Percentiles rank a stretch among this genome's conserved stretches.
Conservation (phyloP, 2,888 invertebrate species). For the Hemaris fuciformis region DNA sequence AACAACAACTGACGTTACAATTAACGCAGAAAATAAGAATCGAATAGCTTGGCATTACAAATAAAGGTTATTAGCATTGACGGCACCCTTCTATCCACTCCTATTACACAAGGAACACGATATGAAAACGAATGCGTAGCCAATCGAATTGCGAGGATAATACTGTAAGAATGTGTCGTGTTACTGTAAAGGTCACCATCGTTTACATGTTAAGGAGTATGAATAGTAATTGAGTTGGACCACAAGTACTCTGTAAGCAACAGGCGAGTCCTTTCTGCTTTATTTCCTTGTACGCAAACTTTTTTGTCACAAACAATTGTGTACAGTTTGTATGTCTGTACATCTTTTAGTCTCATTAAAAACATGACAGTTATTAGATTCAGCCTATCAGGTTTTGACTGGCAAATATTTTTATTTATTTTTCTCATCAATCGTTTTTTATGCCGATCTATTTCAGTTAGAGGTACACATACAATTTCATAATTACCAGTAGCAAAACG, state of each 20-base stretch:
- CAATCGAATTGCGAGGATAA: neutral
- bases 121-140: neutral
- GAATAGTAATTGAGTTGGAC: neutral
- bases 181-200: neutral
- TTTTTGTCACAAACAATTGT: neutral
- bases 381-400: too few relatives aligned
- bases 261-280: neutral
- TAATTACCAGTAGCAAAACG: too few relatives aligned
- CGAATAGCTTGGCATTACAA: too few relatives aligned
- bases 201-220: slow-evolving; percentile 3
- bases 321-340: neutral
- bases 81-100: neutral
- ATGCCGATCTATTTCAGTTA: too few relatives aligned
- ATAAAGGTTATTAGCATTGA: neutral
- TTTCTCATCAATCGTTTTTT: too few relatives aligned
- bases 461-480: too few relatives aligned
- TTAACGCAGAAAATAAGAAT: neutral
- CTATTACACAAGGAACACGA: neutral
- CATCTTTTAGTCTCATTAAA: too few relatives aligned
- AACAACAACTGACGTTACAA: neutral
- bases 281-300: neutral
- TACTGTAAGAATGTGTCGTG: neutral
- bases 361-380: too few relatives aligned
- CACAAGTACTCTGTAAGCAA: neutral
- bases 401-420: too few relatives aligned